These are phyloP conservation scores for Amazona ochrocephala DNA, from an alignment of 2,797 vertebrate species.

Conservation along the genomic window DNA sequence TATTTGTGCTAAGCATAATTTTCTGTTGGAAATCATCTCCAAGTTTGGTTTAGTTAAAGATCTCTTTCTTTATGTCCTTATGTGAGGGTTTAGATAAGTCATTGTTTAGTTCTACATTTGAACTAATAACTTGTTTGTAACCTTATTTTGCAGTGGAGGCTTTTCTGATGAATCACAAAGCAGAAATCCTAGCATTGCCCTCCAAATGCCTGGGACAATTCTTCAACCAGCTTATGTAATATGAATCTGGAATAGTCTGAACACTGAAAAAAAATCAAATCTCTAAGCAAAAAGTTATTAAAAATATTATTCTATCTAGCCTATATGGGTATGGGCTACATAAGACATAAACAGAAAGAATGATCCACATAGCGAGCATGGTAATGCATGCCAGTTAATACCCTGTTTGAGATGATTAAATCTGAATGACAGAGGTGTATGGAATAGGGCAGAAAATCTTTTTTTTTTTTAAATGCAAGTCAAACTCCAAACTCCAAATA, in stretches of 20 bases:
- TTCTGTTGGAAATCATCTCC: background rate
- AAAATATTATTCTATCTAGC: background rate
- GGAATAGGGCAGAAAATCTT: background rate
- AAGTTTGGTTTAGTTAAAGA: background rate
- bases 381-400: background rate
- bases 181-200: background rate
- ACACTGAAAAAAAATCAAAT: background rate
- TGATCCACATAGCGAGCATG: rapidly evolving
- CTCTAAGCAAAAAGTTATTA: background rate
- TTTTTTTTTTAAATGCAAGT: background rate
- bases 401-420: background rate
- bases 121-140: background rate
- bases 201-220: background rate
- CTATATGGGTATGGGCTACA: background rate
- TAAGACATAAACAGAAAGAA: background rate
- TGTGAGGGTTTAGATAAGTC: background rate
- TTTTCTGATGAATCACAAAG: background rate
- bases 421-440: background rate
- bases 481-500: background rate
- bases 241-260: background rate
- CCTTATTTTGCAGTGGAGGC: background rate
- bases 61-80: background rate
- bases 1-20: background rate
- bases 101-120: background rate
- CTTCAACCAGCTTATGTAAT: background rate